These are phyloP conservation scores for Champsocephalus gunnari DNA, from an alignment of 2,797 vertebrate genomes.

Conservation along the genomic window DNA sequence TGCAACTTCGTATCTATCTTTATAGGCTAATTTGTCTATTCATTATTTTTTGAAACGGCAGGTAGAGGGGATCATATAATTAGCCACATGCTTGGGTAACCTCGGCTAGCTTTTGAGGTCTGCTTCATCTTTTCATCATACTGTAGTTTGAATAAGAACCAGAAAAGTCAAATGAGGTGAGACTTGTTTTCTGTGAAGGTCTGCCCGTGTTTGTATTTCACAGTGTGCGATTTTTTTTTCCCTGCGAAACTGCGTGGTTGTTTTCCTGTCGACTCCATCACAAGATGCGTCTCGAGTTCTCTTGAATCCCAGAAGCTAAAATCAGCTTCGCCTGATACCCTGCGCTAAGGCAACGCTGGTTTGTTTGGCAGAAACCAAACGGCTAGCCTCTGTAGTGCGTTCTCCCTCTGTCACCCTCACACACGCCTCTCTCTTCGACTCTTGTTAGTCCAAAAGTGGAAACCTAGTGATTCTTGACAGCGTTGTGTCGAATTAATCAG, in stretches of 20 bases:
- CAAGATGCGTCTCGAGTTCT: constrained; percentile 62
- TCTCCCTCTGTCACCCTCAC: constrained; percentile 26
- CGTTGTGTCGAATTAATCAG: background rate
- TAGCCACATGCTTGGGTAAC: background rate
- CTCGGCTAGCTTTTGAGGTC: background rate
- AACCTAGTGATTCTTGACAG: background rate
- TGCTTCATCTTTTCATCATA: background rate
- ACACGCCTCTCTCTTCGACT: constrained; percentile 3
- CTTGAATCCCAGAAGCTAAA: constrained; percentile 68
- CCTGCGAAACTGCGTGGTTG: constrained; percentile 27
- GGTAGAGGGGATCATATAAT: background rate
- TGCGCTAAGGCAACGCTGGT: constrained; percentile 53
- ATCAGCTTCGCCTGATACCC: constrained; percentile 66
- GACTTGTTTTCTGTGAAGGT: constrained; percentile 19
- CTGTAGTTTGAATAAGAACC: background rate
- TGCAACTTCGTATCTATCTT: background rate
- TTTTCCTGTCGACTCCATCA: constrained; percentile 65
- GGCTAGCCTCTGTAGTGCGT: constrained; percentile 28
- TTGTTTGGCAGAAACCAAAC: constrained; percentile 75
- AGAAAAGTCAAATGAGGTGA: constrained; percentile 9
- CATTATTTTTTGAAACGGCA: background rate
- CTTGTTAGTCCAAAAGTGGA: constrained; percentile 6
- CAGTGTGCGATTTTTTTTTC: constrained; percentile 19
- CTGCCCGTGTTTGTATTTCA: constrained; percentile 14
- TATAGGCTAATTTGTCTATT: too few relatives aligned